Percentiles rank a stretch among this genome's conserved stretches.
phyloP scores from a whole-genome alignment of 2,797 vertebrate genomes.

The Anguilla obscura region DNA sequence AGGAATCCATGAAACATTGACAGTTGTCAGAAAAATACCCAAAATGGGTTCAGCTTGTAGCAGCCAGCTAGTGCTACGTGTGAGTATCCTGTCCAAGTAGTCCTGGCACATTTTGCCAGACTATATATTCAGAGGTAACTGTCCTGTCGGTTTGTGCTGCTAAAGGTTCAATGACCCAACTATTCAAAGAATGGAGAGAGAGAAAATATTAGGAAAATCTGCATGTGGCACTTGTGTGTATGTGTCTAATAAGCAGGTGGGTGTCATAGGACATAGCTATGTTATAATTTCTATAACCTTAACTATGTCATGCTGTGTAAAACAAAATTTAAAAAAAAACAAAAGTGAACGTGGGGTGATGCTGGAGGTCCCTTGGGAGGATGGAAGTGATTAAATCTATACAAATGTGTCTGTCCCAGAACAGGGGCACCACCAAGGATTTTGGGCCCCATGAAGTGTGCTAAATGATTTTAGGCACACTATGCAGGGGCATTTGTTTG shows the following conservation, averaged over 20 bases:
- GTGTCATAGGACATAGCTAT: background rate
- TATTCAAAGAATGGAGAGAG: constrained; percentile 55
- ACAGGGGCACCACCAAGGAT: background rate
- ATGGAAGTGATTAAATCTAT: background rate
- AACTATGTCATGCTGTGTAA: background rate
- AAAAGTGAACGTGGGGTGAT: background rate
- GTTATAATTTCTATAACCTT: background rate
- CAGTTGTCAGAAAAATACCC: constrained; percentile 2
- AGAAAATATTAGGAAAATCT: background rate
- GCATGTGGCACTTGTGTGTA: background rate
- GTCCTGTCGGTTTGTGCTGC: constrained; percentile 66
- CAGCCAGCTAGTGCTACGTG: constrained; percentile 35
- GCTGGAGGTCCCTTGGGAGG: background rate
- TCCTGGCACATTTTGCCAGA: constrained; percentile 49
- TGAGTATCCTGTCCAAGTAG: constrained; percentile 36
- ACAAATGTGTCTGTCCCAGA: background rate
- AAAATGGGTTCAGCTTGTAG: background rate
- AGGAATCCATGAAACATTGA: background rate
- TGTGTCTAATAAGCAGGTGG: background rate
- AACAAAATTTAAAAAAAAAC: background rate
- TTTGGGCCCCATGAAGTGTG: background rate
- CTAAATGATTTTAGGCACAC: background rate
- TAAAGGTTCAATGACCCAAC: constrained; percentile 57
- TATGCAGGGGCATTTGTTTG: background rate
- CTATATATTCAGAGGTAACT: constrained; percentile 65